Base-by-base conservation (phyloP, 2,113 vertebrate species). In the Sinocyclocheilus anshuiensis region DNA sequence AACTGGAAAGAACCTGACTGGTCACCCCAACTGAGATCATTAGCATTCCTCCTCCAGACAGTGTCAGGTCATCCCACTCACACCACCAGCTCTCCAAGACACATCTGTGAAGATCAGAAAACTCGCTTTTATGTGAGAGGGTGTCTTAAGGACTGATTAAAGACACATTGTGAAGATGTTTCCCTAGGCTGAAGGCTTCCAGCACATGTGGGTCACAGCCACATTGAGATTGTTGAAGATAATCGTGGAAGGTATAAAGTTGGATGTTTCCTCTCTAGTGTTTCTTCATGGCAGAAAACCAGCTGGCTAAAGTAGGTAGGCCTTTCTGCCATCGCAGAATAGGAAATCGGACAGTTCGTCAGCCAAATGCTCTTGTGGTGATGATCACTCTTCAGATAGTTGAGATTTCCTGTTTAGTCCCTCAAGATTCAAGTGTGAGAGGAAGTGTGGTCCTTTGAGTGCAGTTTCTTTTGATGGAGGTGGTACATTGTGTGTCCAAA, bases 151-250 rank as follows among this genome's bases (percentile, higher is more conserved):
- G 10, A 39, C 22, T 48, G 39, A 75, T 78, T 33, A 22, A 55
- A 22, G 55, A 80, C 77, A 80, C 55, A n/a, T 61, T 78, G 12
- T 78, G 76, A 29, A 29, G n/a, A 72, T 39, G 33, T 72, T 45
- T 11, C 20, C 20, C 18, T 45, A n/a, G 39, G 71, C 20, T 72
- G 33, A 72, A 12, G 18, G 67, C 33, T 72, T 72, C 33, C 69
- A 13, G 48, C 11, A 79, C 53, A 57, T 36, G 50, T 79, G 53
- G 26, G 26, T 13, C 77, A 80, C 55, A 22, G 57, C 36, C 77
- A 61, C 2, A 4, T 33, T 61, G 22, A 42, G 12, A 12, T 63
- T 42, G 33, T 61, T 24, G 57, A 24, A 65, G 57, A 63, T 63
- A 24, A 63, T 63, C 20, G 0, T 63, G 29, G 6, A 57, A 59